These are phyloP conservation scores for Blastobasis lacticolella DNA, from an alignment of 2,888 invertebrate genomes.

Conservation along the genomic window DNA sequence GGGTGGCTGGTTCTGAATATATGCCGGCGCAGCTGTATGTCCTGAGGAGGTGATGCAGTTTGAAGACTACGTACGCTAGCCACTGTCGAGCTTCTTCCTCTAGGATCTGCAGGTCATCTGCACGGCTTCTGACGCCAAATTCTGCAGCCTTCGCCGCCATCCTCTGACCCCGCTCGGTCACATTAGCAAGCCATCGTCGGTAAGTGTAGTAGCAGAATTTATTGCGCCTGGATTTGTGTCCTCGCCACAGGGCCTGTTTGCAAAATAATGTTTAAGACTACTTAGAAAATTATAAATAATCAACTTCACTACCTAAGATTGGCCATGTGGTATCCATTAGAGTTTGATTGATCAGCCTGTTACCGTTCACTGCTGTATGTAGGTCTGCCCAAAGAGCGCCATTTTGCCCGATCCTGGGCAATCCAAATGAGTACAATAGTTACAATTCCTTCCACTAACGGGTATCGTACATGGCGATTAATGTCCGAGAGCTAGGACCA, in stretches of 20 bases:
- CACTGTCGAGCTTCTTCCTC: constrained; percentile 62
- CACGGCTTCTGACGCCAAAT: constrained; percentile 52
- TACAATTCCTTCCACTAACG: no score
- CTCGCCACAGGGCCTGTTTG: constrained; percentile 54
- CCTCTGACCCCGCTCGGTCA: constrained; percentile 52
- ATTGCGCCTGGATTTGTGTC: constrained; percentile 50
- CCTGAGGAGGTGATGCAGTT: constrained; percentile 58
- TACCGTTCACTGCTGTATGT: no score
- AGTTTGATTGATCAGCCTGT: no score
- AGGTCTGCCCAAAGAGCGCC: no score
- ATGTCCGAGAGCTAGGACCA: no score
- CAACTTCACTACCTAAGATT: no score
- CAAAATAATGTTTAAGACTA: constrained; percentile 3
- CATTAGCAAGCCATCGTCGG: constrained; percentile 51
- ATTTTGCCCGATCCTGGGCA: no score
- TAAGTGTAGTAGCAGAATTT: constrained; percentile 58
- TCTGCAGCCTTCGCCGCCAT: constrained; percentile 56
- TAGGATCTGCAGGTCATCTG: constrained; percentile 52
- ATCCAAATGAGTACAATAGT: no score
- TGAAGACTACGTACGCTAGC: constrained; percentile 63
- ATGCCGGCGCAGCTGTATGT: constrained; percentile 53
- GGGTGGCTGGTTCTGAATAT: constrained; percentile 45
- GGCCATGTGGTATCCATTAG: no score
- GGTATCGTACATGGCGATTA: no score
- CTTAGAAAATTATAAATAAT: no score